phyloP scores from a whole-genome alignment of 2,797 vertebrate species.

The Megaceryle alcyon region DNA sequence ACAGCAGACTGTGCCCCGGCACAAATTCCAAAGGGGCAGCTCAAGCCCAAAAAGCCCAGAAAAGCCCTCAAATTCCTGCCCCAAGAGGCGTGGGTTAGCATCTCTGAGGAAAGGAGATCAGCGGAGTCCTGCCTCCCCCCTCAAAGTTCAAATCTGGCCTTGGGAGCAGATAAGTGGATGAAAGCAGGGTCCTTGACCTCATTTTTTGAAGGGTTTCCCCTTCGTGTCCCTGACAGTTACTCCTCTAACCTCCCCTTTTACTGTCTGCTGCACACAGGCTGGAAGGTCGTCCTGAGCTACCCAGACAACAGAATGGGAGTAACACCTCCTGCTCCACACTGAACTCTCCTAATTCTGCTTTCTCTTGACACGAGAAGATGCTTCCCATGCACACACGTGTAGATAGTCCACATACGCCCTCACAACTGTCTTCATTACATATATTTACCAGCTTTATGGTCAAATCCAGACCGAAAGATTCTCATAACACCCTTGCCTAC shows the following conservation, averaged over 20 bases:
- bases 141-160: neutral
- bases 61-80: neutral
- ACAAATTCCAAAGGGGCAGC: neutral
- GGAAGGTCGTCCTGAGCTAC: neutral
- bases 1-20: neutral
- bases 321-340: neutral
- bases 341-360: neutral
- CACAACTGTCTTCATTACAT: rapidly evolving
- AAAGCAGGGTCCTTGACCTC: neutral
- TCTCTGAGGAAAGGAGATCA: neutral
- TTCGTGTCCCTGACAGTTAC: rapidly evolving
- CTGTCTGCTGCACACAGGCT: neutral
- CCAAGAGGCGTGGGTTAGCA: neutral
- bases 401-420: neutral
- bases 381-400: rapidly evolving
- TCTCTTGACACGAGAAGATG: too few species aligned
- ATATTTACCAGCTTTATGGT: neutral
- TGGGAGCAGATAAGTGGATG: neutral
- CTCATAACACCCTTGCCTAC: rapidly evolving
- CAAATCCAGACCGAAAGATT: neutral
- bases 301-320: rapidly evolving
- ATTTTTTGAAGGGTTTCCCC: neutral
- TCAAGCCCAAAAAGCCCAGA: neutral
- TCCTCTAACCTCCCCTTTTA: neutral
- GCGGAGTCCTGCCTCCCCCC: neutral